Base-by-base conservation (phyloP, 2,113 vertebrate genomes). In the Sapajus apella region DNA sequence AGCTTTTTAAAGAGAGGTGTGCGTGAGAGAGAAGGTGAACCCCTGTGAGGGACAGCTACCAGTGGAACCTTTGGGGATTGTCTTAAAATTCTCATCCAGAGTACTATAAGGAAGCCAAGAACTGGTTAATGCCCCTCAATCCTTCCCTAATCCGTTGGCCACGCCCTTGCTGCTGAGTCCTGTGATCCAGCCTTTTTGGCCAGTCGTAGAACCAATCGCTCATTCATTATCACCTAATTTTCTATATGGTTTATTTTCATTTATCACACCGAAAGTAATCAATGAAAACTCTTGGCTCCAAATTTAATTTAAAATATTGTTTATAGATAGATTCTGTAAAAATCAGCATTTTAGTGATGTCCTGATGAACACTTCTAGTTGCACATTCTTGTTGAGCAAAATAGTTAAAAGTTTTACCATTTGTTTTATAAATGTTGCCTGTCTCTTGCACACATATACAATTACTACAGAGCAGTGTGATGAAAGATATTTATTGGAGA, bases 41-140 rank as follows among this genome's bases (percentile, higher is more conserved):
- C 12, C 7, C 18, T 0, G 2, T 9, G 61, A 27, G 27, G 20
- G 40, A 37, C 0, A 5, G 21, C 13, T 58, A 0, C 64, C 16
- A 5, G 35, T 37, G 52, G 68, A 68, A 18, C 6, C 40, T 61
- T 70, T 0, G 0, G 7, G n/a, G 76, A 10, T 40, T 40, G 1
- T 45, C 56, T 64, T 64, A 30, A 25, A 80, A 5, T 40, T 66
- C 16, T 79, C 4, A 11, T 3, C 47, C 2, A 3, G 20, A 16
- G 32, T 90, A 58, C 66, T 77, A 25, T 9, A 32, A 80, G 64
- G 68, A 56, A 47, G n/a, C 40, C 0, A 16, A 66, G 23, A 52
- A n/a, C 13, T 52, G 1, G 1, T 77, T 37, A 13, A 8, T 17
- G 32, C 11, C 87, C 1, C 0, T 45, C 8, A 6, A 3, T 8